These are phyloP conservation scores for Clinocottus analis DNA, from an alignment of 2,113 vertebrate species.

Conservation along the genomic window DNA sequence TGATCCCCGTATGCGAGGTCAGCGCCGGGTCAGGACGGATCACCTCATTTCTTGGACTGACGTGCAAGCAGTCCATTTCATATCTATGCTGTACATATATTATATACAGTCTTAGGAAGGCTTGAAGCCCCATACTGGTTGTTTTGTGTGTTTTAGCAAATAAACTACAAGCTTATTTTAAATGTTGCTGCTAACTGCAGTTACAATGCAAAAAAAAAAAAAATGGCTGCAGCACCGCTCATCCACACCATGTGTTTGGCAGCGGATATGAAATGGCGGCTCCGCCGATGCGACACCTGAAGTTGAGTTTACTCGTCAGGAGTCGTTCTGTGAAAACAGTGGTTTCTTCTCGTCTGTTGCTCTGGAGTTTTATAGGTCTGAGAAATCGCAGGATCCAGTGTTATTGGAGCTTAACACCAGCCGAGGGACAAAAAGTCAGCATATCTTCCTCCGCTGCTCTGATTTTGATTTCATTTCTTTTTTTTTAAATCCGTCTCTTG, in stretches of 20 bases:
- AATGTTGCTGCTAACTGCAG: not conserved
- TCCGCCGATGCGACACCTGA: not conserved
- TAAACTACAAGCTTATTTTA: not conserved
- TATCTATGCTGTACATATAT: conserved; percentile 20
- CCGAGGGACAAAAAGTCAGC: not conserved
- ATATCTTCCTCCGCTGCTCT: not conserved
- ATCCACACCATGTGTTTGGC: not conserved
- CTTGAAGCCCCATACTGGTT: conserved; percentile 29
- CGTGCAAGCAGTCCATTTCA: conserved; percentile 43
- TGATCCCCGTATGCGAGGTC: conserved; percentile 7
- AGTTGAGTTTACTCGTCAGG: not conserved
- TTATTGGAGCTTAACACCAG: not conserved
- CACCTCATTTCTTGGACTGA: conserved; percentile 19
- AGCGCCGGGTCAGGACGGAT: conserved; percentile 19
- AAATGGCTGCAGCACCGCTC: not conserved
- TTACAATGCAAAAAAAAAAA: not conserved
- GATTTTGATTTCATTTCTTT: not conserved
- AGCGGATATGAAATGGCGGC: not conserved
- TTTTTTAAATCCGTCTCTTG: conserved; percentile 9
- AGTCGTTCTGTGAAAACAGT: not conserved
- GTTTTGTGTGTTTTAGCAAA: conserved; percentile 30
- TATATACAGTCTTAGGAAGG: not conserved
- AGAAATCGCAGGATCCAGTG: not conserved
- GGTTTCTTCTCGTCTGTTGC: not conserved
- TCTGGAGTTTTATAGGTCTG: not conserved